Conservation (phyloP, 2,888 invertebrate species). For the Drosophila ezoana region DNA sequence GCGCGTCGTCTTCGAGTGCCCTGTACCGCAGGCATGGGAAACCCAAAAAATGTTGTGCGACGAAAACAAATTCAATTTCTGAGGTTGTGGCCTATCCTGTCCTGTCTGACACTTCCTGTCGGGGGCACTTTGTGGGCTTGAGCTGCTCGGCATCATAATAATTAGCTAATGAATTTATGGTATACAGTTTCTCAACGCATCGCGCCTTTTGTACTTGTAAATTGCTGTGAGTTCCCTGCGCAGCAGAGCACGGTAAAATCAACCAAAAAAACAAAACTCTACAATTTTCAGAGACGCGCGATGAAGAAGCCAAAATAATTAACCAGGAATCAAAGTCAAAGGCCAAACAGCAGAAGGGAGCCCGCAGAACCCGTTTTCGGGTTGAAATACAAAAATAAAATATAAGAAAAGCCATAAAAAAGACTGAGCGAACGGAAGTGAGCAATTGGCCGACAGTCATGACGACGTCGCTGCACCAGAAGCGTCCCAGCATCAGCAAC, state of each 20-base stretch:
- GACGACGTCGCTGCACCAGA: constrained; percentile 86
- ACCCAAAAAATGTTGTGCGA: constrained; percentile 56
- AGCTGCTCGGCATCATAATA: constrained; percentile 29
- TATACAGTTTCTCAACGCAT: constrained; percentile 14
- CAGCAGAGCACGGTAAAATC: background rate
- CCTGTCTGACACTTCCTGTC: constrained; percentile 48
- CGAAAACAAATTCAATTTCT: constrained; percentile 62
- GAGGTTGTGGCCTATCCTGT: constrained; percentile 46
- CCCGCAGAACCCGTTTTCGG: constrained; percentile 27
- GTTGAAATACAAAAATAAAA: constrained; percentile 3
- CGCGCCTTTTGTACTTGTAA: constrained; percentile 69
- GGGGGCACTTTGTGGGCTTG: constrained; percentile 33
- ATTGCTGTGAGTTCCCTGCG: constrained; percentile 36
- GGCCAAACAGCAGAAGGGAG: constrained; percentile 11
- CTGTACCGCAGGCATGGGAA: constrained; percentile 32
- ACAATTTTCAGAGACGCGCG: constrained; percentile 60
- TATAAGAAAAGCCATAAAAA: constrained; percentile 25
- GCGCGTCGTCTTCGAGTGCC: background rate
- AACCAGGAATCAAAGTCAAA: constrained; percentile 27
- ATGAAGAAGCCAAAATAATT: constrained; percentile 63
- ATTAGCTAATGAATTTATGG: constrained; percentile 65
- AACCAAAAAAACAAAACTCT: constrained; percentile 38
- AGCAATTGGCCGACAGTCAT: constrained; percentile 28
- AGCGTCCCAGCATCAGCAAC: constrained; percentile 90
- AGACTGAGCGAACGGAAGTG: constrained; percentile 52